These are phyloP conservation scores for Chlorocebus sabaeus DNA, from an alignment of 2,113 vertebrate species.

Conservation along the genomic window DNA sequence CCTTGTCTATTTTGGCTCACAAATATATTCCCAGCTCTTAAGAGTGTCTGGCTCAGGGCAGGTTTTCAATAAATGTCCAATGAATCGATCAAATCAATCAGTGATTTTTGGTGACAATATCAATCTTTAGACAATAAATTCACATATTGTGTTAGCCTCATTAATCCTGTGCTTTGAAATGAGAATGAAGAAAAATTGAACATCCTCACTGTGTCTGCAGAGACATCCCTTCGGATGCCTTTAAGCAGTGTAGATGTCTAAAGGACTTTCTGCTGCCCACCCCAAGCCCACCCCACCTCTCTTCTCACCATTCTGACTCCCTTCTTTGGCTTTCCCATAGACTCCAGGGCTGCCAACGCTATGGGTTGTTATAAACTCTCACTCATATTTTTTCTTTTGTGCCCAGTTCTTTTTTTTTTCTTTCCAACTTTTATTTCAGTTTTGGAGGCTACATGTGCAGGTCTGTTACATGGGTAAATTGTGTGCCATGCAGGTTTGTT, in stretches of 20 bases:
- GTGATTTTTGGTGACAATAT: neutral
- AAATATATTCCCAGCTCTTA: neutral
- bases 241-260: too few species aligned
- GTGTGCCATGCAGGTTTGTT: too few species aligned
- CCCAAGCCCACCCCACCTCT: neutral
- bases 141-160: neutral
- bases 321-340: neutral
- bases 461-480: too few species aligned
- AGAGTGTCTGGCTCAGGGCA: neutral
- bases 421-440: too few species aligned
- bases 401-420: neutral
- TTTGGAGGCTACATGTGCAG: too few species aligned
- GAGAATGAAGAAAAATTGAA: slow-evolving; percentile 6
- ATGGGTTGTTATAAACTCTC: neutral
- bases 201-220: neutral
- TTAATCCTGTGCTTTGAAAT: neutral
- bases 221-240: neutral
- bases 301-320: neutral
- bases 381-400: neutral
- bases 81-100: neutral
- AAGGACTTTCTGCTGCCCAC: neutral
- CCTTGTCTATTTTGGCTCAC: neutral
- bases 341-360: neutral
- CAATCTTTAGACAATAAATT: neutral
- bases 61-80: neutral